Percentiles rank a stretch among this genome's conserved stretches.
These are phyloP conservation scores for Sternarchorhynchus goeldii DNA, from an alignment of 2,797 vertebrate genomes.

Conservation along the genomic window DNA sequence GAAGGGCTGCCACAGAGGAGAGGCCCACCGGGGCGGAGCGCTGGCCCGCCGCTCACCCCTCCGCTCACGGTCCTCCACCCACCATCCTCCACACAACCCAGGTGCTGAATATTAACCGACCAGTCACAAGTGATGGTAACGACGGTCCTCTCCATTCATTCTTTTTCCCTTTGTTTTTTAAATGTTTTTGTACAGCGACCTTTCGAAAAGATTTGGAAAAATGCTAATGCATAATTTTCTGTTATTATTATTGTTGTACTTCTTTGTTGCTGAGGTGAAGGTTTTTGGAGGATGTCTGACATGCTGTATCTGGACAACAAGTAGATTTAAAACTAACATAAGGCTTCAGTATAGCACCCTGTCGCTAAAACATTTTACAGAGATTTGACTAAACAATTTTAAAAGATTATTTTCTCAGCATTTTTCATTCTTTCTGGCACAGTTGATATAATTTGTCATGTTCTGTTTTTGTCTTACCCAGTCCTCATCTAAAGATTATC, in stretches of 20 bases:
- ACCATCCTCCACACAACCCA: slow-evolving; percentile 44
- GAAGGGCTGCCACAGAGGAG: slow-evolving; percentile 28
- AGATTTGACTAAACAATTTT: background rate
- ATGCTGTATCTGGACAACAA: background rate
- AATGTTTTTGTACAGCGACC: too few species aligned
- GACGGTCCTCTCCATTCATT: slow-evolving; percentile 52
- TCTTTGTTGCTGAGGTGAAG: background rate
- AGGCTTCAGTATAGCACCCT: background rate
- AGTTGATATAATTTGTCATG: background rate
- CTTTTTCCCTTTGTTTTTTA: slow-evolving; percentile 23
- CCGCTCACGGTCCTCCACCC: slow-evolving; percentile 33
- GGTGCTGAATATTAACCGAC: too few species aligned
- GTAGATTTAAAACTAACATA: background rate
- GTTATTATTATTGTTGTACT: background rate
- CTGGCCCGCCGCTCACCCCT: slow-evolving; percentile 36
- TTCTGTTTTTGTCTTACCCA: background rate
- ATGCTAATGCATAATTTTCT: too few species aligned
- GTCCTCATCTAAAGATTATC: background rate
- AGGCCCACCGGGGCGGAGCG: slow-evolving; percentile 27
- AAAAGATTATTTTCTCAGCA: background rate
- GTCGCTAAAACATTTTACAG: background rate
- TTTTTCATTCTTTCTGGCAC: background rate
- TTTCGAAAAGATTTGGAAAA: too few species aligned
- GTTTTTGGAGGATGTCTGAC: background rate
- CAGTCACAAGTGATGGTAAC: slow-evolving; percentile 56